Evolutionary conservation across 2,113 vertebrate genomes (phyloP), one percentile per base, ranked within the genome.

Genomic region (Prunella fulvescens): DNA sequence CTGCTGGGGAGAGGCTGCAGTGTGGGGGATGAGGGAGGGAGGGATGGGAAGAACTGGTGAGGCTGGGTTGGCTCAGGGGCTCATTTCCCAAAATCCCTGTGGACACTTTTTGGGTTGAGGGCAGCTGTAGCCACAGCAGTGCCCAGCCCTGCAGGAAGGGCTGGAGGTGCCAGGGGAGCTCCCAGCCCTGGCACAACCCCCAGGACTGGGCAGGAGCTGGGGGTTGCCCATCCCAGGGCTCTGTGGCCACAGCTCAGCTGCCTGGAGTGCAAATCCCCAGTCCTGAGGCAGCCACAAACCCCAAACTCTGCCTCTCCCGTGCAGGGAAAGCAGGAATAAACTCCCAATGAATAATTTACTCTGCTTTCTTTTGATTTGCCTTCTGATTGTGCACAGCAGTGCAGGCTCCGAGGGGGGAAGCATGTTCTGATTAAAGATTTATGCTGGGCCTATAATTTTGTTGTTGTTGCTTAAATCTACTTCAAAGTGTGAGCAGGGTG

Each of bases 341-440:
- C 65, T 86, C 90, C 78, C 58, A 1, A 81, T 93, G 77, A 91
- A 93, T 84, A 84, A 94, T 93, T 96, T 57, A 91, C 90, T 93
- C 69, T 0, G 9, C 60, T 91, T 77, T 33, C 85, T 81, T 95
- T 90, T 84, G 85, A 81, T 93, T 81, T 40, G 61, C 37, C 37
- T 74, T 28, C 86, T 45, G 79, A 88, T 86, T 61, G 89, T 71
- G 66, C 79, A 44, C 82, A 69, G 78, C 86, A 7, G 64, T 4
- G 79, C 65, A 4, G 83, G 66, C 80, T 70, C 51, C 0, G 37
- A 70, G 77, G 66, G 66, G 70, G 47, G 53, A 57, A 48, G 14
- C 82, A 26, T 28, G 71, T 74, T 86, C 86, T 84, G 90, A 93
- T 95, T 86, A 91, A 89, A 95, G 92, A 88, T 80, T 94, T 80